A percentile compares a stretch with the other conserved stretches of the same genome.
These are phyloP conservation scores for Entelurus aequoreus DNA, from an alignment of 2,113 vertebrate species.

Conservation along the genomic window DNA sequence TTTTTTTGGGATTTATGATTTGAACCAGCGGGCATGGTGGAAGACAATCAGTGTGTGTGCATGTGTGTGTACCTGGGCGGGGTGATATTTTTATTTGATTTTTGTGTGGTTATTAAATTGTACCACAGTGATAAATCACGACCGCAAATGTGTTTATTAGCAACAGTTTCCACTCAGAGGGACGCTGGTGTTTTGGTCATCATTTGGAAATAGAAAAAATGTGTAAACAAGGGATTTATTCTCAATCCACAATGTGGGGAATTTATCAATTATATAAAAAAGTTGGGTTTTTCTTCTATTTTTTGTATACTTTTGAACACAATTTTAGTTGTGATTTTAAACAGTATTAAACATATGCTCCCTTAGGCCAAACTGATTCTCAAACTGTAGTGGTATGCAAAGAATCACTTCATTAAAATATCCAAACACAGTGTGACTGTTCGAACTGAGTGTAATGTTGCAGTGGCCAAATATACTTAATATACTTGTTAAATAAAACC, in stretches of 20 bases:
- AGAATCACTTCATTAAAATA: too few relatives aligned
- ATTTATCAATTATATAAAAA: too few relatives aligned
- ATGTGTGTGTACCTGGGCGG: not conserved
- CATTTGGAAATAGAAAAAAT: slow-evolving; percentile 40
- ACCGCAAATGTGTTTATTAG: slow-evolving; percentile 4
- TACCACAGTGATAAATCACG: slow-evolving; percentile 6
- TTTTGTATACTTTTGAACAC: too few relatives aligned
- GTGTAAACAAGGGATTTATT: not conserved
- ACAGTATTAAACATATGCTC: too few relatives aligned
- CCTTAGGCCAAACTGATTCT: too few relatives aligned
- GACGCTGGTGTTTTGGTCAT: slow-evolving; percentile 57
- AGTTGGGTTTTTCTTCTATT: too few relatives aligned
- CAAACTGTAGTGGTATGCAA: too few relatives aligned
- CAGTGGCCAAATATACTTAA: too few relatives aligned
- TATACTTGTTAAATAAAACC: too few relatives aligned
- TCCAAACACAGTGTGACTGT: too few relatives aligned
- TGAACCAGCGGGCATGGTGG: not conserved
- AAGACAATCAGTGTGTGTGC: not conserved
- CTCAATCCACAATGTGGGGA: not conserved
- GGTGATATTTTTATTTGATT: not conserved
- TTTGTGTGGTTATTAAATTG: not conserved
- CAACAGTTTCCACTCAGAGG: slow-evolving; percentile 22
- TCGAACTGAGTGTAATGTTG: too few relatives aligned
- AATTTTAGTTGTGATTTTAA: too few relatives aligned
- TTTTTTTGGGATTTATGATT: slow-evolving; percentile 4